A percentile compares a stretch with the other conserved stretches of the same genome.
These are phyloP conservation scores for Phalacrocorax aristotelis DNA, from an alignment of 2,113 vertebrate genomes.

Conservation along the genomic window DNA sequence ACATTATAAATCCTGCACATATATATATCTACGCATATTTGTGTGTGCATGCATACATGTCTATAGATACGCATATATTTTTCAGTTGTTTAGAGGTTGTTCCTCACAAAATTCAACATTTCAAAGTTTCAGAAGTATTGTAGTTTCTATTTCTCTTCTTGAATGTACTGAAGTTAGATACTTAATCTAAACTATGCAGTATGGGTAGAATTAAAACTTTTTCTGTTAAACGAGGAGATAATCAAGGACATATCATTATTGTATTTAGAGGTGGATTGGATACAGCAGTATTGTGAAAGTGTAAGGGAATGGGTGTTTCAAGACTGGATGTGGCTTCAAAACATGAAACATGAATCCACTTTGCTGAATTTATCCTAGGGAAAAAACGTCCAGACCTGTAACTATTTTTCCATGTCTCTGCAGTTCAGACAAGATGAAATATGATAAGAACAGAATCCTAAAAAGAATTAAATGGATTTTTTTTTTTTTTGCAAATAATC, in stretches of 20 bases:
- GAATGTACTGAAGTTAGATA: background rate
- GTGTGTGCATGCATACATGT: background rate
- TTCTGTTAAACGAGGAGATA: background rate
- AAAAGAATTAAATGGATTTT: background rate
- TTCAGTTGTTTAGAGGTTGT: background rate
- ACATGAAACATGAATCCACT: background rate
- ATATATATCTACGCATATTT: background rate
- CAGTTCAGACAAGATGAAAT: constrained; percentile 17
- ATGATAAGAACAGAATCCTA: background rate
- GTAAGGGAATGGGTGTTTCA: background rate
- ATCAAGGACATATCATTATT: background rate
- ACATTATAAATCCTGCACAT: background rate
- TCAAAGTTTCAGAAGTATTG: background rate
- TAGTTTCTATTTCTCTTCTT: background rate
- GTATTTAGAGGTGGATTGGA: background rate
- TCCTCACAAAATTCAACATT: background rate
- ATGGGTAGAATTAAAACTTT: background rate
- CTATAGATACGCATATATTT: background rate
- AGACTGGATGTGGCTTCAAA: background rate
- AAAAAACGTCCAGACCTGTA: background rate
- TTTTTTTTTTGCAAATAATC: background rate
- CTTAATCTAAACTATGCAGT: background rate
- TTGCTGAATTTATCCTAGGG: background rate
- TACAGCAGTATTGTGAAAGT: background rate
- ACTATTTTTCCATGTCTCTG: background rate